Percentiles rank a stretch among this genome's conserved stretches.
Evolutionary conservation across 2,113 vertebrate species (phyloP).

Genomic region (Campylorhamphus procurvoides): DNA sequence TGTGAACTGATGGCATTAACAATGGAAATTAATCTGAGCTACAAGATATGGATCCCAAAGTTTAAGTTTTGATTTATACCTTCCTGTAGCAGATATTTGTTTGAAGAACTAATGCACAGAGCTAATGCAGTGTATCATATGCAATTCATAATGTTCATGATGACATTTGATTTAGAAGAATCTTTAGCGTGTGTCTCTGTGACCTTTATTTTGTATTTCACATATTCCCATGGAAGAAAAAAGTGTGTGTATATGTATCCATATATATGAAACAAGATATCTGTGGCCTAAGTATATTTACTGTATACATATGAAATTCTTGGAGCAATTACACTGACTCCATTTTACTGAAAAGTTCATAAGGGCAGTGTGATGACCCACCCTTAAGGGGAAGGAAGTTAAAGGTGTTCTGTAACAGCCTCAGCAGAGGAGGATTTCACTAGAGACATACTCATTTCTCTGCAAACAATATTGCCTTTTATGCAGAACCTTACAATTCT

Average conservation of each 20-base stretch:
- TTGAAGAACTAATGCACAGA: not conserved
- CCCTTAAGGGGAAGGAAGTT: not conserved
- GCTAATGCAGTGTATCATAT: not conserved
- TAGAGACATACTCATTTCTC: not conserved
- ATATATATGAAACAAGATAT: not conserved
- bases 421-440: not conserved
- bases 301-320: not conserved
- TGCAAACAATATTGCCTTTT: not conserved
- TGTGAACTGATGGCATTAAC: not conserved
- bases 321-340: not conserved
- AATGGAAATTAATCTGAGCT: not conserved
- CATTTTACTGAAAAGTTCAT: not conserved
- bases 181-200: not conserved
- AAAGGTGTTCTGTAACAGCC: not conserved
- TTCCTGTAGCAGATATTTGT: not conserved
- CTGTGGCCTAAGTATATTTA: not conserved
- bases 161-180: not conserved
- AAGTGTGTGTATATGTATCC: fast-evolving
- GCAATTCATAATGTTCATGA: not conserved
- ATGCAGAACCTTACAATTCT: not conserved
- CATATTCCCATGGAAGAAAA: not conserved
- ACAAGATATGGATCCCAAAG: fast-evolving
- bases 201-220: not conserved
- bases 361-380: not conserved
- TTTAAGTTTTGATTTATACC: not conserved